Base-by-base conservation (phyloP, 2,888 invertebrate species). In the Lottia gigantea region DNA sequence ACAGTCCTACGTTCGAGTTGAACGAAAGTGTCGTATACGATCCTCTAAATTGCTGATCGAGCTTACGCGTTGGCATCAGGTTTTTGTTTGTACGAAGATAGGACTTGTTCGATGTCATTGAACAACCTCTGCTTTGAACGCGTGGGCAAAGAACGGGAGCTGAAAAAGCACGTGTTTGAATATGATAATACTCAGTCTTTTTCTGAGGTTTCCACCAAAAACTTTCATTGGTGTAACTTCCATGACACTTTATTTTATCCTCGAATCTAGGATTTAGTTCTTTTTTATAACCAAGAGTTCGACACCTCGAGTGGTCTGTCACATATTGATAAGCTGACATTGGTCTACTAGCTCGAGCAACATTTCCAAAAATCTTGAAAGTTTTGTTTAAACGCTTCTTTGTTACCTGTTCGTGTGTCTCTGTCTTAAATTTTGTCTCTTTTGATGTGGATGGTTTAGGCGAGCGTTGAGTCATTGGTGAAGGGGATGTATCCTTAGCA, bases 41-140 rank as follows among this genome's bases (percentile, higher is more conserved):
- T 25, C 46, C 71, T 23, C 64, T 49, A 71, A 77, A 77, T 16
- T n/a, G 67, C n/a, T 75, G 73, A 25, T 67, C 64, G n/a, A 77
- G 67, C 46, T 61, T 70, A 3, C 65, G 49, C 47, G 74, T 77
- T n/a, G 67, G 12, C 19, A 19, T 15, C 40, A 40, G 1, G 40
- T 40, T 40, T 4, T 40, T 40, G 40, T 40, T 11, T 40, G 40
- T 40, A 40, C 40, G 40, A 1, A 1, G 2, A 11, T 40, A 11
- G 2, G 40, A 8, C 40, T 1, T 40, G 1, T 8, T 1, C 11
- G 40, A 40, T 40, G n/a, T n/a, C n/a, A n/a, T n/a, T n/a, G 11
- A 40, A 40, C 40, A 40, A 11, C 40, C 40, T 40, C 40, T 40
- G 40, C 11, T 40, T 6, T 40, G 2, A 11, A 40, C 40, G 7